These are phyloP conservation scores for Caenorhabditis panamensis DNA, from an alignment of 2,888 invertebrate genomes.

Conservation along the genomic window DNA sequence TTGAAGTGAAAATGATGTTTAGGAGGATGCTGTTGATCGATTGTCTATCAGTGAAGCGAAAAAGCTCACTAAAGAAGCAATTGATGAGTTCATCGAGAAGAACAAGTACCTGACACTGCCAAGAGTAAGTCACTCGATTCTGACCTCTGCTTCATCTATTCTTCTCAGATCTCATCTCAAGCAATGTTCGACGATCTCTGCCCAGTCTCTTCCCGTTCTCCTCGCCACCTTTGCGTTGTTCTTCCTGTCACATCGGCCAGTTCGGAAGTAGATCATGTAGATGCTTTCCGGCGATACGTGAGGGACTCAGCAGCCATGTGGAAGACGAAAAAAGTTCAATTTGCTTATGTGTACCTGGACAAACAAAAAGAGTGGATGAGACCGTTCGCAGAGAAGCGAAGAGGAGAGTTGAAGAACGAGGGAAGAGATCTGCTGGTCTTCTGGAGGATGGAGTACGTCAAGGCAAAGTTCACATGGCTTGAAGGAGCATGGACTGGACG, in stretches of 20 bases:
- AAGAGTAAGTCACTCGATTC: conserved; percentile 69
- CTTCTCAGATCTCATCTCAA: conserved; percentile 82
- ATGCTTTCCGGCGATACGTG: conserved; percentile 69
- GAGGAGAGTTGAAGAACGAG: conserved; percentile 49
- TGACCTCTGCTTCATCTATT: not conserved
- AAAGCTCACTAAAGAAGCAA: conserved; percentile 71
- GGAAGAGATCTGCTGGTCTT: conserved; percentile 75
- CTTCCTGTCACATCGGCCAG: conserved; percentile 68
- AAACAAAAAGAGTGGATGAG: conserved; percentile 74
- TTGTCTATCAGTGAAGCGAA: conserved; percentile 70
- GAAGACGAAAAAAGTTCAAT: conserved; percentile 55
- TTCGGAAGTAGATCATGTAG: conserved; percentile 68
- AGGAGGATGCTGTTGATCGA: conserved; percentile 75
- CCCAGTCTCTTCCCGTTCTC: conserved; percentile 79
- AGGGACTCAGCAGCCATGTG: conserved; percentile 52
- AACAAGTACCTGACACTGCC: conserved; percentile 82
- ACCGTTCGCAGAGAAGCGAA: conserved; percentile 70
- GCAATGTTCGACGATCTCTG: conserved; percentile 82
- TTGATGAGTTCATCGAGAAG: conserved; percentile 82
- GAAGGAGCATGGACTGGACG: conserved; percentile 70
- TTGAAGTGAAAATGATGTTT: conserved; percentile 13
- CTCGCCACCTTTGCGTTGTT: conserved; percentile 76
- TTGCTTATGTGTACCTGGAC: conserved; percentile 74
- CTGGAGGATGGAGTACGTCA: conserved; percentile 76
- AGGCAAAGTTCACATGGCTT: conserved; percentile 76